phyloP scores from a whole-genome alignment of 2,888 invertebrate species.

The Eupithecia insigniata region DNA sequence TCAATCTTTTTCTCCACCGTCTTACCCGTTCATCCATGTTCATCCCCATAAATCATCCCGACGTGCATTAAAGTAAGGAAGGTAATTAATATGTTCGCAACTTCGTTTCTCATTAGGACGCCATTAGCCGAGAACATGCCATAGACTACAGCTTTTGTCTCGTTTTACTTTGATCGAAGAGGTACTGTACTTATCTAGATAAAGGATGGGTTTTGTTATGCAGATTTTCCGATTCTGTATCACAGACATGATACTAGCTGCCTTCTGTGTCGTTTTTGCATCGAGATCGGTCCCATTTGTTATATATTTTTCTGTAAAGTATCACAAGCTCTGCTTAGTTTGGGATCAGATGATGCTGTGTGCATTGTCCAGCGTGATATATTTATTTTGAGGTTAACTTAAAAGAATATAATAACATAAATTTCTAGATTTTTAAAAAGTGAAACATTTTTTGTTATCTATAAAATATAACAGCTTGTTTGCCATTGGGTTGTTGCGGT shows the following conservation, averaged over 20 bases:
- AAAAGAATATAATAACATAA: no score
- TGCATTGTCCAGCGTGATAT: not conserved
- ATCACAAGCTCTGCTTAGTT: not conserved
- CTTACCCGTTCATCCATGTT: conserved; percentile 11
- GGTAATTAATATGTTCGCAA: conserved; percentile 78
- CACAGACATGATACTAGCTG: no score
- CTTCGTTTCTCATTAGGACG: conserved; percentile 72
- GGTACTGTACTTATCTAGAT: conserved; percentile 6
- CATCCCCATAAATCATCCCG: conserved; percentile 64
- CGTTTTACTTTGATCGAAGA: conserved; percentile 27
- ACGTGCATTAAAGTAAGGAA: conserved; percentile 63
- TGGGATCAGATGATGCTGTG: not conserved
- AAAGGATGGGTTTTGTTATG: conserved; percentile 3
- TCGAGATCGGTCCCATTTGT: not conserved
- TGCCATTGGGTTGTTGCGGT: not conserved
- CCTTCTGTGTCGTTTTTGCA: not conserved
- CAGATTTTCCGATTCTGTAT: not conserved
- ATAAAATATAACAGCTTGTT: not conserved
- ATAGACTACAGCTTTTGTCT: conserved; percentile 42
- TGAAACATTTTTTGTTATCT: not conserved
- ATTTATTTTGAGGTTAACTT: not conserved
- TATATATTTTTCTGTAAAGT: not conserved
- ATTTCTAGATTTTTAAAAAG: not conserved
- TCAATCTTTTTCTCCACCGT: not conserved
- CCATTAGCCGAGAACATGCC: conserved; percentile 60